Percentiles rank a stretch among this genome's conserved stretches.
These are phyloP conservation scores for Amphipyra tragopoginis DNA, from an alignment of 2,888 invertebrate species.

Conservation along the genomic window DNA sequence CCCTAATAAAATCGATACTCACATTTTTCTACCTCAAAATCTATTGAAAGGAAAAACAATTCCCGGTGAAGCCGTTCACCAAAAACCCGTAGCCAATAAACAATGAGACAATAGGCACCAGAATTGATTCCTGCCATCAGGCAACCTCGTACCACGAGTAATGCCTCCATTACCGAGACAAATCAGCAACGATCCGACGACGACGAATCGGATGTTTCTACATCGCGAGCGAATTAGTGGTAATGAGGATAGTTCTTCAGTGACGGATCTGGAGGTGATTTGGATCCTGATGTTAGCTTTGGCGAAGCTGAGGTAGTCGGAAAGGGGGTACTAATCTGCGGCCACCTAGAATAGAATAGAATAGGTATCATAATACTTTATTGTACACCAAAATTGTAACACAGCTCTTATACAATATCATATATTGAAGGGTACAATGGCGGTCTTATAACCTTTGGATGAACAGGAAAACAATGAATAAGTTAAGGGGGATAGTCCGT, in stretches of 20 bases:
- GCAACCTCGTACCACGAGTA: slow-evolving; percentile 49
- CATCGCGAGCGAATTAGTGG: slow-evolving; percentile 60
- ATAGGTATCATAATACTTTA: too few relatives aligned
- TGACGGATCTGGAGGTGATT: slow-evolving; percentile 27
- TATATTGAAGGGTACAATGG: too few relatives aligned
- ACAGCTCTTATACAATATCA: too few relatives aligned
- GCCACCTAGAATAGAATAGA: too few relatives aligned
- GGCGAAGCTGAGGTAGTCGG: too few relatives aligned
- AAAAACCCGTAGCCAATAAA: slow-evolving; percentile 52
- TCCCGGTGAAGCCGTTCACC: slow-evolving; percentile 18
- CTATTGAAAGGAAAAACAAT: slow-evolving; percentile 11
- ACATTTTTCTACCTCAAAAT: neutral
- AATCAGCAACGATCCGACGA: slow-evolving; percentile 60
- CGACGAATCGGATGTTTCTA: slow-evolving; percentile 63
- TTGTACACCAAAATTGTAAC: too few relatives aligned
- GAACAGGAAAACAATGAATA: too few relatives aligned
- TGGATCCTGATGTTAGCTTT: neutral
- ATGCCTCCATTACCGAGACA: slow-evolving; percentile 66
- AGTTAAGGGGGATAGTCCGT: too few relatives aligned
- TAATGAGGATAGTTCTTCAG: slow-evolving; percentile 54
- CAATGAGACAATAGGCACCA: slow-evolving; percentile 57
- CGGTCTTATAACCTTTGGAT: too few relatives aligned
- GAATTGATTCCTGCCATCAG: slow-evolving; percentile 64
- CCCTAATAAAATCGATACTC: too few relatives aligned
- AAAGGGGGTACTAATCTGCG: too few relatives aligned